A percentile compares a stretch with the other conserved stretches of the same genome.
These are phyloP conservation scores for Clunio marinus DNA, from an alignment of 2,888 invertebrate genomes.

Conservation along the genomic window DNA sequence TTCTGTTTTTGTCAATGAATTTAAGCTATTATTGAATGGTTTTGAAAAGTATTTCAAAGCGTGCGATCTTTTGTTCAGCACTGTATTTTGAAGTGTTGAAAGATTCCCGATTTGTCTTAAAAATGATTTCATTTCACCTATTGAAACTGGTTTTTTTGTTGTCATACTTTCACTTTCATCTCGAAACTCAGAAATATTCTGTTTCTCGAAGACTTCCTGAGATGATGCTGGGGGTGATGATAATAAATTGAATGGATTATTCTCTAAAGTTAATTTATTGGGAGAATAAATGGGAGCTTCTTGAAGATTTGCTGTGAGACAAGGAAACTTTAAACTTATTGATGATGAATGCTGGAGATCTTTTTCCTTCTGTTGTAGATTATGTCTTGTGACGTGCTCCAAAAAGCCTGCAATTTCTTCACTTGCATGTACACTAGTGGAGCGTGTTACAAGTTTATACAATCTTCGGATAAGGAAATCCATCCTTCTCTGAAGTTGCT, in stretches of 20 bases:
- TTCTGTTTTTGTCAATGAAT: neutral
- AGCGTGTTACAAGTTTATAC: slow-evolving; percentile 69
- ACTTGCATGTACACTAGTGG: slow-evolving; percentile 71
- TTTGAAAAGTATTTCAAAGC: slow-evolving; percentile 33
- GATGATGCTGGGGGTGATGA: slow-evolving; percentile 35
- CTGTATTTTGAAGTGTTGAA: slow-evolving; percentile 45
- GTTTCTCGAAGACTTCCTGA: neutral
- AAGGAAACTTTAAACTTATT: slow-evolving; percentile 13
- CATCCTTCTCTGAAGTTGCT: slow-evolving; percentile 63
- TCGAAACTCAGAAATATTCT: neutral
- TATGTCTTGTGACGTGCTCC: slow-evolving; percentile 62
- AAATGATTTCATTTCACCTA: slow-evolving; percentile 57
- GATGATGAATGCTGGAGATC: slow-evolving; percentile 41
- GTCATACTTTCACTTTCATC: neutral
- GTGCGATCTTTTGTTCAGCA: slow-evolving; percentile 14
- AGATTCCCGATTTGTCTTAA: slow-evolving; percentile 47
- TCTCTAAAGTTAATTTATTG: neutral
- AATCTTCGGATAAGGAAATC: slow-evolving; percentile 70
- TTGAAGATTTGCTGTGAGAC: slow-evolving; percentile 22
- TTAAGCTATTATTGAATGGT: slow-evolving; percentile 5
- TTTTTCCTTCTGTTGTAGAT: slow-evolving; percentile 41
- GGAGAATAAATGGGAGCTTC: neutral
- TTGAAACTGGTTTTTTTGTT: slow-evolving; percentile 51
- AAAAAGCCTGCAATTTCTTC: slow-evolving; percentile 75
- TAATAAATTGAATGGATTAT: slow-evolving; percentile 16